Evolutionary conservation across 2,888 invertebrate species (phyloP).

Genomic region (Dasypogon diadema): DNA sequence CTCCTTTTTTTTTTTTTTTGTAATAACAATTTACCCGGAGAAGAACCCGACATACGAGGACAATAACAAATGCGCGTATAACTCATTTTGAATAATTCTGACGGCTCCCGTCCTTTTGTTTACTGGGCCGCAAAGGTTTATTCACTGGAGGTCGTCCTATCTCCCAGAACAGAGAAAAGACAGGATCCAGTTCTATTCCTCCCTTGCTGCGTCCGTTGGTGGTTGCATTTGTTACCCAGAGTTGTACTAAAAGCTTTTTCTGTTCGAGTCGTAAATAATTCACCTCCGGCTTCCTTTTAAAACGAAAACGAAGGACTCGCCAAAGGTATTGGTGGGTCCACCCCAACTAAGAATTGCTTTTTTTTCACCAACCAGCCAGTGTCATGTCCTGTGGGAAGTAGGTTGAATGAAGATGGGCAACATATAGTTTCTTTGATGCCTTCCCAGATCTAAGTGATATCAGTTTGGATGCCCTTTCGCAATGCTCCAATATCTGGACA

Average conservation of each 20-base stretch:
- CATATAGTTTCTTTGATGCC: too few relatives aligned
- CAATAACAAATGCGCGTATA: constrained; percentile 16
- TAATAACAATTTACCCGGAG: background rate
- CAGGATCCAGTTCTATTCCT: background rate
- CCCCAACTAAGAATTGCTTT: too few relatives aligned
- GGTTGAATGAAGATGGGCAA: too few relatives aligned
- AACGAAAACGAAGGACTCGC: background rate
- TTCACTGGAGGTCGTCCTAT: background rate
- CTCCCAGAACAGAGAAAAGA: background rate
- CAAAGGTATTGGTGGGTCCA: background rate
- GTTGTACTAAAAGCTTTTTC: constrained; percentile 34
- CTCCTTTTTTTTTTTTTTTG: background rate
- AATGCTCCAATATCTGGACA: too few relatives aligned
- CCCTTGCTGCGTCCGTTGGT: background rate
- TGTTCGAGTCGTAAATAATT: constrained; percentile 22
- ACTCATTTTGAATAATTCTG: constrained; percentile 26
- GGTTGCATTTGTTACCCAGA: background rate
- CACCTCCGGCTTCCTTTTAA: background rate
- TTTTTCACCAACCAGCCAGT: too few relatives aligned
- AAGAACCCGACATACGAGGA: background rate
- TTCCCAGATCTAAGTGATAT: too few relatives aligned
- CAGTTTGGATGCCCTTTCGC: too few relatives aligned
- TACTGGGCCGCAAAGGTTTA: background rate
- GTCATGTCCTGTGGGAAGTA: too few relatives aligned
- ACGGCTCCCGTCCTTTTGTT: background rate